Base-by-base conservation (phyloP, 2,888 invertebrate species). In the Hanleya hanleyi region DNA sequence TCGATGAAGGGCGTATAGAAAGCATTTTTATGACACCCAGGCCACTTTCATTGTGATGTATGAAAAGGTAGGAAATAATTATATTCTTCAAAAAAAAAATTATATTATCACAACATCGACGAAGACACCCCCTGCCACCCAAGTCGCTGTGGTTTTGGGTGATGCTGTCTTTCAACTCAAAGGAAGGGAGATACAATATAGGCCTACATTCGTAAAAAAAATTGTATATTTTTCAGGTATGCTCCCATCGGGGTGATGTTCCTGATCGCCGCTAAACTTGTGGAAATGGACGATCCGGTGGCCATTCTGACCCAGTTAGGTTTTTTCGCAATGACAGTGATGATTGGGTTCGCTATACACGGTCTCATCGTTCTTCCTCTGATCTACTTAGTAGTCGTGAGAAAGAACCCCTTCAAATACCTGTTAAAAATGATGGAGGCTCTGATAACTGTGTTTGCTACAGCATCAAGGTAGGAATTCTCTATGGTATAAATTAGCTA, bases 401-500 rank as follows among this genome's bases (percentile, higher is more conserved):
- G 94, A 84, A 94, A 94, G 91, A 97, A 97, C 90, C 96, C 97
- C 6, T 96, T 94, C 92, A 94, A 94, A 89, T 96, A 95, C 92
- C 96, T 96, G 91, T 93, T 94, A 91, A 94, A 95, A 73, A 92
- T 96, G 78, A 93, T 95, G 66, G 95, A 96, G 87, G 95, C 96
- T 67, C 94, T 95, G 91, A 93, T 96, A 75, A 96, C 96, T 68
- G 96, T 96, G 61, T 95, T 96, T 89, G 96, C 96, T 81, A 96
- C 96, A 82, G 96, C 96, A 83, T 96, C 96, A 86, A 96, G 96
- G 96, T 96, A 71, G n/a, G n/a, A n/a, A n/a, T n/a, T n/a, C n/a
- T n/a, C n/a, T n/a, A n/a, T n/a, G n/a, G n/a, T n/a, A n/a, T n/a
- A n/a, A n/a, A n/a, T n/a, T n/a, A n/a, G n/a, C n/a, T n/a, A n/a